Evolutionary conservation across 2,797 vertebrate genomes (phyloP), one percentile per base, ranked within the genome.

Genomic region (Setipinna tenuifilis): DNA sequence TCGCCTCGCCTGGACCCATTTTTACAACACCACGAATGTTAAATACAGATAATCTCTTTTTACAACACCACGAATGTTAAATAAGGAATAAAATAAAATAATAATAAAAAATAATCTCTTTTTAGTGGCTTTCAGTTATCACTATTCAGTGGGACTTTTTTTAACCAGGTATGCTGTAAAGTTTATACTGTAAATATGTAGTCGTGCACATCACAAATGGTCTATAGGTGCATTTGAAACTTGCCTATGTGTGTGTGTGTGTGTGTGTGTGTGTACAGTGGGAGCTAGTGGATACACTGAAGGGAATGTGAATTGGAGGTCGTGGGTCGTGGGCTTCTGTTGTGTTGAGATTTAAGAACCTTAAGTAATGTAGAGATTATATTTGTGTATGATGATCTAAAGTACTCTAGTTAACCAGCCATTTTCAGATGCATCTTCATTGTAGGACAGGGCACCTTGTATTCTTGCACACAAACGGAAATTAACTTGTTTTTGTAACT

Each of bases 161-260:
- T 16, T 41, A 78, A 2, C 71, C 31, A 44, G 35, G 44, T 6
- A 44, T 78, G 71, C 17, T 78, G 71, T 41, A 19, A 78, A 41
- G 71, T 78, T 44, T 78, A 78, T 78, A 44, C 71, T 78, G 35
- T 78, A 78, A 19, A 78, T 41, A 78, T 3, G 21, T 78, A 44
- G 44, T 10, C 7, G 14, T 75, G n/a, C 10, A 23, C 61, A 65
- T 65, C 23, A 19, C 17, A 59, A 59, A 59, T 17, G 21, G 1
- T 19, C 1, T 59, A 3, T 59, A 25, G 61, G 61, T 65, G n/a
- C 10, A 17, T 25, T 25, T 65, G n/a, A 25, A 65, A 12, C 61
- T 17, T 23, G n/a, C 25, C n/a, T 65, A 0, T 65, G 2, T 54
- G 50, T 54, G 2, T 54, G 50, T 54, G 50, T 54, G 61, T 65